Conservation (phyloP, 2,888 invertebrate genomes). For the Nomada ruficornis region DNA sequence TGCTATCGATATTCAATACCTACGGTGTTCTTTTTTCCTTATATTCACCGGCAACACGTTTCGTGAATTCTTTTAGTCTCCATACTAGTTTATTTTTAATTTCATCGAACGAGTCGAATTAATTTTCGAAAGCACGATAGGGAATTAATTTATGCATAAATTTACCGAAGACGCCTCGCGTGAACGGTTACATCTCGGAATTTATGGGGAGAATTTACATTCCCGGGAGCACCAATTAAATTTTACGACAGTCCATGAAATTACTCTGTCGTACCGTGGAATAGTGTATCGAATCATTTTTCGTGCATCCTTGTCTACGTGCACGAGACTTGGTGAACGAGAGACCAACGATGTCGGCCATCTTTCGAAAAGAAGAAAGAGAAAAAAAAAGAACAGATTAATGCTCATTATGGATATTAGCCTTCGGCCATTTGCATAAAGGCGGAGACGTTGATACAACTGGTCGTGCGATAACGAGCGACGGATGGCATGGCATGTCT, state of each 20-base stretch:
- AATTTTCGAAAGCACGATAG: not conserved
- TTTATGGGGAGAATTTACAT: constrained; percentile 26
- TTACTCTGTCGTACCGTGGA: constrained; percentile 3
- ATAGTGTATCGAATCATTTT: constrained; percentile 25
- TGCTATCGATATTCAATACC: too few species aligned
- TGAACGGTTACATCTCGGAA: not conserved
- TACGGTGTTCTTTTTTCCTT: not conserved
- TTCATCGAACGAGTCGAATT: not conserved
- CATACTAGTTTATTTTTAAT: not conserved
- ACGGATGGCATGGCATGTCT: constrained; percentile 59
- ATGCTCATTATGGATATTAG: constrained; percentile 81
- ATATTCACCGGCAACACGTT: too few species aligned
- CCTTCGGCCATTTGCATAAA: constrained; percentile 78
- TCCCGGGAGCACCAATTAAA: constrained; percentile 37
- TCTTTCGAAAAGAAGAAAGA: constrained; percentile 63
- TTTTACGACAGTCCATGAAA: constrained; percentile 42
- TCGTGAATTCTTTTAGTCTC: too few species aligned
- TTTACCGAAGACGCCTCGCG: not conserved
- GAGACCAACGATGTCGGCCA: constrained; percentile 65
- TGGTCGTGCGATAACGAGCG: constrained; percentile 77
- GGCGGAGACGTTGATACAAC: constrained; percentile 78
- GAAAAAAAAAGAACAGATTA: constrained; percentile 70
- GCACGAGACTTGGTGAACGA: constrained; percentile 16
- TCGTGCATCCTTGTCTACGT: constrained; percentile 6
- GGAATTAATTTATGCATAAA: not conserved